A percentile compares a stretch with the other conserved stretches of the same genome.
phyloP scores from a whole-genome alignment of 2,888 invertebrate species.

The Sthenelais limicola region DNA sequence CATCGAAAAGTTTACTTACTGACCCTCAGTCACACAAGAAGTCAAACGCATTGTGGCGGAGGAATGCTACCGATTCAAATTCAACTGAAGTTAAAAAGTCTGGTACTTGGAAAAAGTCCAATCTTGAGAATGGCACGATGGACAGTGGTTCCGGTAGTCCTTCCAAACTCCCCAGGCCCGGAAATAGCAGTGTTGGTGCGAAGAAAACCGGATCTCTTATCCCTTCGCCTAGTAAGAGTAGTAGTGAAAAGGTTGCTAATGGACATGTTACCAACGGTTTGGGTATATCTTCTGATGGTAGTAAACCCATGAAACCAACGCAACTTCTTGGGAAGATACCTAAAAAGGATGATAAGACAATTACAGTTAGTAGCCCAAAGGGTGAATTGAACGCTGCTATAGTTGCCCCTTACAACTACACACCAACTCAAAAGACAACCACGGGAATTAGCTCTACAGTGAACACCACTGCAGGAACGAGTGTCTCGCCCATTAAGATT shows the following conservation, averaged over 20 bases:
- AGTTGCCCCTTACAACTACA: slow-evolving; percentile 75
- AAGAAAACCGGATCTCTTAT: slow-evolving; percentile 19
- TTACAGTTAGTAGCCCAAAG: slow-evolving; percentile 43
- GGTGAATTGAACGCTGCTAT: slow-evolving; percentile 68
- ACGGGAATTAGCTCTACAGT: background rate
- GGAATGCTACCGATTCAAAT: slow-evolving; percentile 8
- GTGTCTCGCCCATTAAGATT: slow-evolving; percentile 11
- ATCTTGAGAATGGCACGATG: background rate
- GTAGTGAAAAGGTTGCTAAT: slow-evolving; percentile 8
- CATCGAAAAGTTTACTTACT: background rate
- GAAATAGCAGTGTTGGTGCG: slow-evolving; percentile 15
- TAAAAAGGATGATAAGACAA: slow-evolving; percentile 22
- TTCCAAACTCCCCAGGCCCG: slow-evolving; percentile 4
- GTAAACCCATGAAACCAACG: background rate
- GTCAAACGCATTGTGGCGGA: slow-evolving; percentile 45
- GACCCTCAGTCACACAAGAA: slow-evolving; percentile 41
- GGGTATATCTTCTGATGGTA: background rate
- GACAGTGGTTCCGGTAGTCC: background rate
- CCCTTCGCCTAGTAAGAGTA: background rate
- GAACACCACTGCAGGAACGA: background rate
- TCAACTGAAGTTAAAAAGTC: slow-evolving; percentile 1
- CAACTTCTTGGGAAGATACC: slow-evolving; percentile 10
- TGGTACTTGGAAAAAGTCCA: slow-evolving; percentile 17
- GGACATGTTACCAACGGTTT: background rate
- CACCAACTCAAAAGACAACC: slow-evolving; percentile 60